Conservation (phyloP, 2,113 vertebrate species). For the Mirounga angustirostris region DNA sequence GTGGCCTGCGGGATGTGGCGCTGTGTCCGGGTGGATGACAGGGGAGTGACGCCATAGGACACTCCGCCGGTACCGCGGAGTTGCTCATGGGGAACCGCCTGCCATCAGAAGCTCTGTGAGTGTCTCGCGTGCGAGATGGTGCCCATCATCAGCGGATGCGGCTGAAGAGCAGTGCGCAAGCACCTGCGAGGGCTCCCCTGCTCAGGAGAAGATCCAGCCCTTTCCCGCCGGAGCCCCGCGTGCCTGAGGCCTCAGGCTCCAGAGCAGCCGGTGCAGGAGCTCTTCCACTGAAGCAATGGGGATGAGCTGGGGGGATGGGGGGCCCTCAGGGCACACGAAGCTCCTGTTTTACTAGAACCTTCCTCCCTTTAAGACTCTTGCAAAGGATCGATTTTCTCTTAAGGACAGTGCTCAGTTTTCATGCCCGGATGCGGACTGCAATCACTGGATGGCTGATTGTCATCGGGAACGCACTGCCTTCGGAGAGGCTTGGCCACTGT, state of each 20-base stretch:
- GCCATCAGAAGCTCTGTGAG: background rate
- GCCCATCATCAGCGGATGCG: rapidly evolving
- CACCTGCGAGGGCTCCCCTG: background rate
- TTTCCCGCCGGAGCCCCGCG: background rate
- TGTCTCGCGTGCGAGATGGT: no score
- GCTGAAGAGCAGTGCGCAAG: no score
- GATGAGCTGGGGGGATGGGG: background rate
- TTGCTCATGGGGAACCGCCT: background rate
- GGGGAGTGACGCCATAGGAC: no score
- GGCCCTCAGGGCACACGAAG: no score
- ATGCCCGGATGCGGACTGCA: no score
- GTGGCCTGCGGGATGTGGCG: no score
- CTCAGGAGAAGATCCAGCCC: background rate
- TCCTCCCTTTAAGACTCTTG: background rate
- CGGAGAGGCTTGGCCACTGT: rapidly evolving
- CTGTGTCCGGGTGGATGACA: no score
- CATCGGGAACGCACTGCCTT: background rate
- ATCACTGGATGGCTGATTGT: no score
- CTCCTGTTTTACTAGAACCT: background rate
- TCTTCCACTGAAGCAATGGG: rapidly evolving
- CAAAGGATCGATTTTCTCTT: background rate
- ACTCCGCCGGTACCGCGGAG: no score
- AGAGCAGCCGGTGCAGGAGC: no score
- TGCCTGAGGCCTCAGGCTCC: background rate
- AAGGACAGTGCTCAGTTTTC: no score